Base-by-base conservation (phyloP, 2,113 vertebrate genomes). In the Solea solea region DNA sequence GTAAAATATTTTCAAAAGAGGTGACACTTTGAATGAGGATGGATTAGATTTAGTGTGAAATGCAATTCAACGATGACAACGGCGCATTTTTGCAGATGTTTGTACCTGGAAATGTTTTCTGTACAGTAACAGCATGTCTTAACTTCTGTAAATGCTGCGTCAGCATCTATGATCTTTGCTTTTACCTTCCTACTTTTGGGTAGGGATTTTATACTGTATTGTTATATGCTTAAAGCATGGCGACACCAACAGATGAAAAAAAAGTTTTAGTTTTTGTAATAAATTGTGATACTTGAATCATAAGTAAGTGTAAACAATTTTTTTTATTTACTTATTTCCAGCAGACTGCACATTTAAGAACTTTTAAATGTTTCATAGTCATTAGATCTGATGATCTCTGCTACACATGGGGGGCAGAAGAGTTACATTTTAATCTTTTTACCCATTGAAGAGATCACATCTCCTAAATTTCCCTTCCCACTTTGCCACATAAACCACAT, bases 141-240 rank as follows among this genome's bases (percentile, higher is more conserved):
- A 86, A 91, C 84, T 81, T 88, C 85, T 91, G 87, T 89, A 91
- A 92, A 90, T 90, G 91, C 89, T 91, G 89, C 81, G 86, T 83
- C 86, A 86, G 92, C 92, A 92, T 91, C 83, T 86, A 74, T 86
- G 84, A 88, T 84, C 88, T 85, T 86, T 87, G 91, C 92, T 93
- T 93, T 92, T 88, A 91, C 85, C 78, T 80, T 90, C 77, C 83
- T 87, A 85, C 73, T 85, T 90, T 84, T 87, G 81, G 87, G 89
- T 92, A 86, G 77, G 89, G 84, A 77, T 94, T 94, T 94, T 94
- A 86, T 94, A 94, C 91, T 87, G 88, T 92, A 91, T 93, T 93
- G 91, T 91, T 93, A 91, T 89, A 93, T 90, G 94, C 93, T 93
- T 88, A 85, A 91, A 92, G 93, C 94, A 94, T 94, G 94, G 92